Evolutionary conservation across 2,797 vertebrate genomes (phyloP).

Genomic region (Hylomyscus alleni): DNA sequence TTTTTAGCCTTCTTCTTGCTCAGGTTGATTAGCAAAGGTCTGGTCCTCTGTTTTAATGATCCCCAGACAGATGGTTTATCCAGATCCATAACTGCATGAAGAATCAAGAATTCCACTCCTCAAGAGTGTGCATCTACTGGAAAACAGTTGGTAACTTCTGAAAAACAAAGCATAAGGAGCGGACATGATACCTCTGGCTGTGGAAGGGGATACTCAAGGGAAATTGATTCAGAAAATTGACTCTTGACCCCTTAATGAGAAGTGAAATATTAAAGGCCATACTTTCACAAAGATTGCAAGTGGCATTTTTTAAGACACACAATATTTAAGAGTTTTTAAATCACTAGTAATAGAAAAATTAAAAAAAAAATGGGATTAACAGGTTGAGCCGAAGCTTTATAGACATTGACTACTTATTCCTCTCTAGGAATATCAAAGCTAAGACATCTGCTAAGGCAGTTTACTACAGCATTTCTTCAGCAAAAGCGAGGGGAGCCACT

Average conservation of each 20-base stretch:
- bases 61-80: constrained; percentile 90
- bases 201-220: rapidly evolving
- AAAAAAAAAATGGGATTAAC: neutral
- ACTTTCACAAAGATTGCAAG: neutral
- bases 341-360: neutral
- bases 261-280: neutral
- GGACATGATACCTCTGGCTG: neutral
- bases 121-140: rapidly evolving
- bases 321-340: neutral
- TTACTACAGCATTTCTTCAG: neutral
- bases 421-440: neutral
- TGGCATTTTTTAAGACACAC: neutral
- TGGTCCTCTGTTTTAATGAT: constrained; percentile 89
- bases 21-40: constrained; percentile 88
- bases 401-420: neutral
- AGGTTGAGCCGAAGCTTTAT: neutral
- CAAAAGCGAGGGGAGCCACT: no score
- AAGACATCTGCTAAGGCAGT: neutral
- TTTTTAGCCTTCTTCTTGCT: constrained; percentile 87
- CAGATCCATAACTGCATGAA: constrained; percentile 88
- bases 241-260: neutral
- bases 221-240: neutral
- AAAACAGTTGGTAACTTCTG: constrained; percentile 68
- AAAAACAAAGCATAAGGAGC: constrained; percentile 72
- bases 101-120: neutral